Conservation (phyloP, 2,888 invertebrate species). For the Lumbricus terrestris region DNA sequence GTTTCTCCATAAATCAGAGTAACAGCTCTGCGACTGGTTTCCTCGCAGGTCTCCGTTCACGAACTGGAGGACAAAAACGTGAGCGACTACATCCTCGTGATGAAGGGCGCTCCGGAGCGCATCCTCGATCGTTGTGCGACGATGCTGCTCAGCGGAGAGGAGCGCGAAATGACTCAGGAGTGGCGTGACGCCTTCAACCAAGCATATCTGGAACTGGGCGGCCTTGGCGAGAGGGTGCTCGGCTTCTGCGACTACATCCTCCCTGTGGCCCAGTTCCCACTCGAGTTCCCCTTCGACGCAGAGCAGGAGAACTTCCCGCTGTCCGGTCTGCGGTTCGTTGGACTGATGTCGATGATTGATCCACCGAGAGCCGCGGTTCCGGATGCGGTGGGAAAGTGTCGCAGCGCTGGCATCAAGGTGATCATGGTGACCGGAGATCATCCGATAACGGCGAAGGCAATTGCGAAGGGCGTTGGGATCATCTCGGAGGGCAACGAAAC, state of each 20-base stretch:
- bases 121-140: conserved; percentile 85
- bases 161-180: conserved; percentile 83
- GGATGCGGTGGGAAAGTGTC: conserved; percentile 97
- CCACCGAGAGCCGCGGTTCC: conserved; percentile 96
- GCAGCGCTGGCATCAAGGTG: conserved; percentile 85
- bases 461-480: conserved; percentile 65
- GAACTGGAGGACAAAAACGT: conserved; percentile 73
- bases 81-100: conserved; percentile 71
- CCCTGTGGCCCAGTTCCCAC: conserved; percentile 89
- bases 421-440: conserved; percentile 66
- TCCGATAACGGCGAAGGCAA: conserved; percentile 65
- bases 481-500: conserved; percentile 64
- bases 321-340: conserved; percentile 78
- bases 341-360: conserved; percentile 97
- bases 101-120: conserved; percentile 91
- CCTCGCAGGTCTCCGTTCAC: conserved; percentile 78
- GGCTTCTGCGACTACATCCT: conserved; percentile 89
- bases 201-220: conserved; percentile 79
- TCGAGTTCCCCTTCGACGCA: conserved; percentile 83
- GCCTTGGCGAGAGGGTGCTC: conserved; percentile 81
- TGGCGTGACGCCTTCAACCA: conserved; percentile 94
- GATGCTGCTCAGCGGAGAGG: conserved; percentile 89
- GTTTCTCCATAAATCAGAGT: too few species aligned
- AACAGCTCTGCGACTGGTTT: too few species aligned
- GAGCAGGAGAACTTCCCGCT: conserved; percentile 77